A percentile compares a stretch with the other conserved stretches of the same genome.
Conservation (phyloP, 23 tunicate genomes). For the Ciona savignyi region DNA sequence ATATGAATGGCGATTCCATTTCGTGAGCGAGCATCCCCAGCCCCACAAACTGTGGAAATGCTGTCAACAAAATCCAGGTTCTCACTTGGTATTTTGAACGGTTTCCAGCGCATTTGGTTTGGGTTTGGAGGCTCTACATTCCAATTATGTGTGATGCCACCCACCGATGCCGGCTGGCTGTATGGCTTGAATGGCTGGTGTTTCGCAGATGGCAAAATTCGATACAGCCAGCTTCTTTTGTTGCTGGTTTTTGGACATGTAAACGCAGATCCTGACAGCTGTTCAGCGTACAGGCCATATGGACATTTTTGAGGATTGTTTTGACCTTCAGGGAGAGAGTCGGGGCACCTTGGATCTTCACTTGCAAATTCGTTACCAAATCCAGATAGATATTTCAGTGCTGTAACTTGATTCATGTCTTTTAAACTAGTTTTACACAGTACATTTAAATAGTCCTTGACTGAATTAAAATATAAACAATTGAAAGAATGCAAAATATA, state of each 20-base stretch:
- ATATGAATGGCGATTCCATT: constrained; percentile 72
- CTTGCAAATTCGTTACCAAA: constrained; percentile 94
- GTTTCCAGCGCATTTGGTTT: constrained; percentile 94
- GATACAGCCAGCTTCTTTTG: constrained; percentile 91
- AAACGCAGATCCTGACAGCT: constrained; percentile 92
- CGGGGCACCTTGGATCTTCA: constrained; percentile 90
- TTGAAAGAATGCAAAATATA: too few species aligned
- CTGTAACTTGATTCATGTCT: constrained; percentile 5
- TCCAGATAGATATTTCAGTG: constrained; percentile 74
- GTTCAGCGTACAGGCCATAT: constrained; percentile 94
- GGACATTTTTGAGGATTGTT: constrained; percentile 97
- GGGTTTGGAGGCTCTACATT: constrained; percentile 77
- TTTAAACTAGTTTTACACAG: too few species aligned
- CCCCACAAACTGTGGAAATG: constrained; percentile 78
- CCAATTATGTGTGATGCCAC: constrained; percentile 52
- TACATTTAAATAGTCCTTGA: too few species aligned
- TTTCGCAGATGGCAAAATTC: constrained; percentile 91
- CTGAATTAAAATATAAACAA: too few species aligned
- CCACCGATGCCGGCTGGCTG: constrained; percentile 8
- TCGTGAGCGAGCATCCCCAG: constrained; percentile 73
- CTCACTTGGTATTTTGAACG: constrained; percentile 42
- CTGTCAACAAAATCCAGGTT: constrained; percentile 91
- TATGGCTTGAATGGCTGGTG: constrained; percentile 82
- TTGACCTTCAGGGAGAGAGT: constrained; percentile 80
- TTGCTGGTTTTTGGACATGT: constrained; percentile 87